Evolutionary conservation across 2,797 vertebrate species (phyloP), one percentile per base, ranked within the genome.

Genomic region (Eleutherodactylus coqui): DNA sequence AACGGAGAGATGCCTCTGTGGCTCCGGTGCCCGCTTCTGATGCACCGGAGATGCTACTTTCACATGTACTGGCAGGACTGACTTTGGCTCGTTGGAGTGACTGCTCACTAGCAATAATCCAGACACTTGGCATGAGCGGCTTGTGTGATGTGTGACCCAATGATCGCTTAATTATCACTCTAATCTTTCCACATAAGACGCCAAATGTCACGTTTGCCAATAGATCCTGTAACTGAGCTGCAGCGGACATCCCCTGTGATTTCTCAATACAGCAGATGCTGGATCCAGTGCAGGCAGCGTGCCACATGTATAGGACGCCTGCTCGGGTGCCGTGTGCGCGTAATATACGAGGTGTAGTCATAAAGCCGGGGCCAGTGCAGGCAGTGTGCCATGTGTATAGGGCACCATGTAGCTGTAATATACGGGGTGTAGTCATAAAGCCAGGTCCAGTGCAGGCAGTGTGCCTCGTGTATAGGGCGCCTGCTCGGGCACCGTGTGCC

Each of bases 151-250:
- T 72, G 69, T 45, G 45, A 45, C 69, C 69, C 69, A 72, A 72
- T 45, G 69, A 72, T 72, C 69, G 69, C 69, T 45, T 72, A 43
- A 72, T 72, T 72, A 72, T 72, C 69, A 27, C 24, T n/a, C 10
- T 72, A 72, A 72, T 43, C 69, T 72, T 72, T 45, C 69, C 41
- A 72, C 38, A 43, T 27, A 72, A 72, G 69, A 72, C 10, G 69
- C 38, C 67, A 38, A 70, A 70, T 70, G 67, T 70, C 67, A 70
- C 38, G 11, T 38, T 69, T 69, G 64, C 36, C 38, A 70, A 43
- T n/a, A 43, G 69, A 72, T 72, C 24, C 10, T 72, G 69, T 72
- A 43, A 43, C 21, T 43, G 69, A 72, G 9, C 69, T 4, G 24
- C 21, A n/a, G 4, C 2, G 11, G 41, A 41, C 69, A 72, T 21